These are phyloP conservation scores for Aphidius gifuensis DNA, from an alignment of 1,140 invertebrate species.

Conservation along the genomic window DNA sequence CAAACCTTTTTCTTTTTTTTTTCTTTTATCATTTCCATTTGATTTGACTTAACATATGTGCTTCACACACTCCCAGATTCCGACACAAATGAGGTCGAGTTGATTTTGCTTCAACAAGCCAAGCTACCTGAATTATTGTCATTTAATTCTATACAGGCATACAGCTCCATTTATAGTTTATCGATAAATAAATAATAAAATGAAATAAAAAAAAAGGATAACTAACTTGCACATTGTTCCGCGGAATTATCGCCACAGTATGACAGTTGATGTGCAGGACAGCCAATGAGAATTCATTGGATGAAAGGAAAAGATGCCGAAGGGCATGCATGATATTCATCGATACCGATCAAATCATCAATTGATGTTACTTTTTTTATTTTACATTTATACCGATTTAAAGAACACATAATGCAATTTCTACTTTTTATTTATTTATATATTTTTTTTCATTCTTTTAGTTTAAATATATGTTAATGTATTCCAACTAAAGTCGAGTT, in stretches of 20 bases:
- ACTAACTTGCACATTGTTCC: slow-evolving; percentile 7
- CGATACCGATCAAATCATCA: slow-evolving; percentile 15
- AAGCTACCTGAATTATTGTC: slow-evolving; percentile 26
- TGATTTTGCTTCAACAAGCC: slow-evolving; percentile 17
- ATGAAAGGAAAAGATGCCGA: slow-evolving; percentile 17
- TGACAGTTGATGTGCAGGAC: slow-evolving; percentile 8
- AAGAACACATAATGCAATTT: neutral
- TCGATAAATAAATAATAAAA: too few relatives aligned
- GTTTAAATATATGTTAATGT: neutral
- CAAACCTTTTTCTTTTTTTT: too few relatives aligned
- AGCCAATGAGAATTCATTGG: slow-evolving; percentile 17
- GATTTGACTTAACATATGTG: too few relatives aligned
- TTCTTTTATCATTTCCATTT: too few relatives aligned
- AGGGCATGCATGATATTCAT: slow-evolving; percentile 15
- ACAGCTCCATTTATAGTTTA: neutral
- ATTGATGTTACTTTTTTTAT: slow-evolving; percentile 2
- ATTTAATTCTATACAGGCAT: neutral
- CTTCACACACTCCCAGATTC: too few relatives aligned
- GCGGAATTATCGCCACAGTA: slow-evolving; percentile 15
- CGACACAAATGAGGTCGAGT: slow-evolving; percentile 4
- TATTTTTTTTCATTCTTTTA: neutral
- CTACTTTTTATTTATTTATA: neutral
- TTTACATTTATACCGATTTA: too few relatives aligned
- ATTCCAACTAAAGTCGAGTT: too few relatives aligned
- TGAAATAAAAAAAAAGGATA: too few relatives aligned